Evolutionary conservation across 1,140 invertebrate species (phyloP).

Genomic region (Drosophila mauritiana): DNA sequence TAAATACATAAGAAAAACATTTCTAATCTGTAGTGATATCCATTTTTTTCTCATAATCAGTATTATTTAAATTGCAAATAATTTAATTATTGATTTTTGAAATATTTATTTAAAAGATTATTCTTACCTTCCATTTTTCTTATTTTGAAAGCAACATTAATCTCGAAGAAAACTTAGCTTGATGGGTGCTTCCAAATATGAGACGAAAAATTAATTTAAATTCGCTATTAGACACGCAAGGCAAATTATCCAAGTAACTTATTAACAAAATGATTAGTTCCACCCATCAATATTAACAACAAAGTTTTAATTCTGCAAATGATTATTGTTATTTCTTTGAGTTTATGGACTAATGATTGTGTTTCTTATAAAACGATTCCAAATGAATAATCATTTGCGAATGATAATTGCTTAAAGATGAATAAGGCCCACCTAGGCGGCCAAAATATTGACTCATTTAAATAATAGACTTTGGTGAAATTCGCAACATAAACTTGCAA

Average conservation of each 20-base stretch:
- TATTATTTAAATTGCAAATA: too few relatives aligned
- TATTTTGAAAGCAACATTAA: background rate
- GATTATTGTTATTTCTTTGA: slow-evolving; percentile 16
- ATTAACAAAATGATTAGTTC: slow-evolving; percentile 17
- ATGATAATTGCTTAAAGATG: slow-evolving; percentile 22
- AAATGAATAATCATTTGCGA: slow-evolving; percentile 6
- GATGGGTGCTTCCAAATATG: slow-evolving; percentile 12
- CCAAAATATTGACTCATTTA: slow-evolving; percentile 7
- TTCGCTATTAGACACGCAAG: slow-evolving; percentile 1
- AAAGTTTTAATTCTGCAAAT: slow-evolving; percentile 16
- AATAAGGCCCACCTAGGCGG: slow-evolving; percentile 2
- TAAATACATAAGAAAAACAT: too few relatives aligned
- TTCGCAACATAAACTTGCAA: slow-evolving; percentile 12
- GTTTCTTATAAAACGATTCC: slow-evolving; percentile 2
- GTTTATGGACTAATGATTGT: slow-evolving; percentile 20
- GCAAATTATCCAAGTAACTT: slow-evolving; percentile 8
- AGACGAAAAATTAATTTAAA: slow-evolving; percentile 19
- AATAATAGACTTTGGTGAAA: slow-evolving; percentile 15
- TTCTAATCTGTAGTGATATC: too few relatives aligned
- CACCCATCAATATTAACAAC: slow-evolving; percentile 29
- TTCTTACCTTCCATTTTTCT: background rate
- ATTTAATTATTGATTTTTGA: background rate
- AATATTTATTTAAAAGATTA: background rate
- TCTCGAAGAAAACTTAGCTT: background rate
- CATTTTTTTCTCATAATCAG: too few relatives aligned